Percentiles rank a stretch among this genome's conserved stretches.
Conservation (phyloP, 2,888 invertebrate species). For the Calliphora vomitoria region DNA sequence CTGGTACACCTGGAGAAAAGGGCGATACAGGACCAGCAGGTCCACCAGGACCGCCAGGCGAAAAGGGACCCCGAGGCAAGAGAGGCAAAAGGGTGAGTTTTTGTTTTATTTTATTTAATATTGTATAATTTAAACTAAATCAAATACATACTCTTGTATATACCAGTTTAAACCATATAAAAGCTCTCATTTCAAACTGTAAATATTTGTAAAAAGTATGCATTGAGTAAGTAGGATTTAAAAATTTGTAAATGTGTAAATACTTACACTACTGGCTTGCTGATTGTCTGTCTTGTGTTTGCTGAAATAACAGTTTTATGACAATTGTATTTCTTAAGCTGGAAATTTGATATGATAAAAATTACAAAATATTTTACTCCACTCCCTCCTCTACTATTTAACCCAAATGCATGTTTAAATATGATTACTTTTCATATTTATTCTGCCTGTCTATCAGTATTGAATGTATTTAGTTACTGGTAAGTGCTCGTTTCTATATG, state of each 20-base stretch:
- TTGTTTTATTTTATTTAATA: not conserved
- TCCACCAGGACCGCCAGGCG: conserved; percentile 90
- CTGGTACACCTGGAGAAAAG: conserved; percentile 82
- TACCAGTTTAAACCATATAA: conserved; percentile 15
- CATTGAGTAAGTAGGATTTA: not conserved
- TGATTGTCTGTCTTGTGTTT: conserved; percentile 27
- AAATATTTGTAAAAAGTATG: conserved; percentile 59
- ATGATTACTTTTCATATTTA: conserved; percentile 24
- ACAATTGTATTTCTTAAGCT: conserved; percentile 17
- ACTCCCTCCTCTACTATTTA: conserved; percentile 63
- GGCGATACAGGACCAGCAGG: conserved; percentile 89
- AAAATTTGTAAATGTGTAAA: conserved; percentile 55
- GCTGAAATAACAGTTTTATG: not conserved
- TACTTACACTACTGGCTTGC: conserved; percentile 47
- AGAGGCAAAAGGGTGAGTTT: conserved; percentile 96
- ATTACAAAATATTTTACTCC: conserved; percentile 45
- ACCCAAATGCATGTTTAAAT: conserved; percentile 69
- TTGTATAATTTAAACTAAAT: too few species aligned
- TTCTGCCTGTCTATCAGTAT: conserved; percentile 11
- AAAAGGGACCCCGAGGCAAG: conserved; percentile 95
- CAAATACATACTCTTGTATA: conserved; percentile 53
- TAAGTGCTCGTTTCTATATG: not conserved
- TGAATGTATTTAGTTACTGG: conserved; percentile 7
- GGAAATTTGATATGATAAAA: conserved; percentile 26
- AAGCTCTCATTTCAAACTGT: conserved; percentile 56